Conservation (phyloP, 1,140 invertebrate genomes). For the Drosophila lini region DNA sequence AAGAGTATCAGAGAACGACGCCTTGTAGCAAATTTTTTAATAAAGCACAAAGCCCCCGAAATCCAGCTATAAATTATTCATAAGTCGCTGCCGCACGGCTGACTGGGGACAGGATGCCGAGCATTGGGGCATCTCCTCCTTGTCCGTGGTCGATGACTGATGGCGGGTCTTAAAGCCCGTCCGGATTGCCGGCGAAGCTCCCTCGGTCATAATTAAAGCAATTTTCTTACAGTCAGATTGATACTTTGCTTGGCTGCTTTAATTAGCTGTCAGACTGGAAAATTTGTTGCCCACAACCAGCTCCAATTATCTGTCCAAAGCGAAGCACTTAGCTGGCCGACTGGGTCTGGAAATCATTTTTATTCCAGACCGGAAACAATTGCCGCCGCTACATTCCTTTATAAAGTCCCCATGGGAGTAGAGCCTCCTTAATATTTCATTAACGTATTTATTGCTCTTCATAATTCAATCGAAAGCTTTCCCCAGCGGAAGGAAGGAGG, state of each 20-base stretch:
- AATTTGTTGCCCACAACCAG: conserved; percentile 12
- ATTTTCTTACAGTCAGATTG: conserved; percentile 20
- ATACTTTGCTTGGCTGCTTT: conserved; percentile 20
- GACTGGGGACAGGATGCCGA: conserved; percentile 5
- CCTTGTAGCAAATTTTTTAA: conserved; percentile 36
- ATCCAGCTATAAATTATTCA: conserved; percentile 61
- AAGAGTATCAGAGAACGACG: conserved; percentile 1
- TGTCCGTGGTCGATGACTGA: conserved; percentile 24
- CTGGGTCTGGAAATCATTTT: conserved; percentile 11
- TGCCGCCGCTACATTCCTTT: neutral
- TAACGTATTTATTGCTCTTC: conserved; percentile 48
- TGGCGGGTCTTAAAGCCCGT: conserved; percentile 9
- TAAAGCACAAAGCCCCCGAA: conserved; percentile 34
- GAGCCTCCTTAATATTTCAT: conserved; percentile 14
- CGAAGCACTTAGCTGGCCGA: conserved; percentile 18
- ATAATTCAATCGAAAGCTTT: conserved; percentile 37
- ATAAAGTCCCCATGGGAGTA: conserved; percentile 14
- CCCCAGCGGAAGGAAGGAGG: neutral
- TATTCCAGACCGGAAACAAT: conserved; percentile 19
- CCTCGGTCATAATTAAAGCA: conserved; percentile 29
- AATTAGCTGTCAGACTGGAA: conserved; percentile 25
- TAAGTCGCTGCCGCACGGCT: conserved; percentile 36
- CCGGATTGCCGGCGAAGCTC: conserved; percentile 2
- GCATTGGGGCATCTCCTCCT: conserved; percentile 5
- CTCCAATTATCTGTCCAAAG: conserved; percentile 29